phyloP scores from a whole-genome alignment of 1,140 invertebrate species.

The Bemisia tabaci region DNA sequence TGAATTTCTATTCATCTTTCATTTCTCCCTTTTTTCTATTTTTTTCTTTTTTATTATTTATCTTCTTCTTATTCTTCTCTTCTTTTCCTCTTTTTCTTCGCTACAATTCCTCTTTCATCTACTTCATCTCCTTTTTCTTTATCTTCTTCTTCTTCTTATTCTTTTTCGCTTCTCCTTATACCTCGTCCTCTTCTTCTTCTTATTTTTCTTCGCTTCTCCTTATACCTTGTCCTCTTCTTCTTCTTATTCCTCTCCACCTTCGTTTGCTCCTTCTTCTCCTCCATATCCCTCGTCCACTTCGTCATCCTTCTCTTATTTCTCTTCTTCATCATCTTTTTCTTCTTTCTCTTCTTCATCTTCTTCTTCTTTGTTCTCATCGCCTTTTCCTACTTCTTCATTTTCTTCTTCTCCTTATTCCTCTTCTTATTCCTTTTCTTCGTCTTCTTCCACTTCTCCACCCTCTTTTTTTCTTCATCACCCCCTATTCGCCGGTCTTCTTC shows the following conservation, averaged over 20 bases:
- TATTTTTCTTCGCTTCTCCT: not conserved
- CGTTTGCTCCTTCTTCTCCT: not conserved
- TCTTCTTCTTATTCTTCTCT: no score
- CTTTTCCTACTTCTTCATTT: constrained; percentile 1
- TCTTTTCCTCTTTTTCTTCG: not conserved
- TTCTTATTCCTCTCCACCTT: not conserved
- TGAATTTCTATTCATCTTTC: not conserved
- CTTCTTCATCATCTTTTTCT: not conserved
- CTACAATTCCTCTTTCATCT: not conserved
- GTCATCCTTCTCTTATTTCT: constrained; percentile 3
- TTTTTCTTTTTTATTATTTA: no score
- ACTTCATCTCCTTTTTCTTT: constrained; percentile 1
- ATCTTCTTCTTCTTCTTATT: not conserved
- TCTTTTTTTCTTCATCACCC: not conserved
- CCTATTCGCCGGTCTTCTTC: not conserved
- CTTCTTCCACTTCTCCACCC: not conserved
- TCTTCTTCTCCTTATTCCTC: not conserved
- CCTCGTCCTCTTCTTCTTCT: constrained; percentile 3
- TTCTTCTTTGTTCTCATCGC: not conserved
- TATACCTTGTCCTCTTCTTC: no score
- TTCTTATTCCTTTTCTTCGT: constrained; percentile 1
- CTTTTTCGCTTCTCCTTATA: not conserved
- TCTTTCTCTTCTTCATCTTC: not conserved
- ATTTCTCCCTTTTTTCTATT: no score
- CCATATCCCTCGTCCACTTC: not conserved